phyloP scores from a whole-genome alignment of 2,113 vertebrate species.

The Struthio camelus region DNA sequence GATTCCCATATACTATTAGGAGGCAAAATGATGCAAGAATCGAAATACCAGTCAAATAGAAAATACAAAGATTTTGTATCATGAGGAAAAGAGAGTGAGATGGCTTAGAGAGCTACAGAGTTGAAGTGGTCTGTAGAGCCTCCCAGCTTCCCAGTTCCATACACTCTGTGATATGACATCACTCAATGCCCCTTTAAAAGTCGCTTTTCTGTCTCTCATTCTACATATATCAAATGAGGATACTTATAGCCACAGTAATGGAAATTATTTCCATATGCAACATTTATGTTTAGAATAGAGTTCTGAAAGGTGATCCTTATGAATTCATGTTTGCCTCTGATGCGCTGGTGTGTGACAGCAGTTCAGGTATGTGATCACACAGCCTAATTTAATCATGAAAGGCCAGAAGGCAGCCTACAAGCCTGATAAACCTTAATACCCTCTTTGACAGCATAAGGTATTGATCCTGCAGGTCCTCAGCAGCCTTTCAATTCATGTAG shows the following conservation, averaged over 20 bases:
- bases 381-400: not conserved
- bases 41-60: not conserved
- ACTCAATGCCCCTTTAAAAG: not conserved
- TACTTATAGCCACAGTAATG: not conserved
- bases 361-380: not conserved
- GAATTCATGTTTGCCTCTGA: not conserved
- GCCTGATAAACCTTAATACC: not conserved
- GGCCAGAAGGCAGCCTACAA: not conserved
- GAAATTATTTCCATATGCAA: not conserved
- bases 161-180: not conserved
- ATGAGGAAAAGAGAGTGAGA: not conserved
- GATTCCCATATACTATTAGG: not conserved
- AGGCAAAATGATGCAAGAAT: not conserved
- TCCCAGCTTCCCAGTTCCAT: not conserved
- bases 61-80: not conserved
- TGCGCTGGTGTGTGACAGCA: not conserved
- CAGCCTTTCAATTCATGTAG: not conserved
- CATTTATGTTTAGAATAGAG: not conserved
- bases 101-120: not conserved
- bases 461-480: not conserved
- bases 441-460: not conserved
- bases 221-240: not conserved
- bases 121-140: not conserved
- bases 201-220: not conserved
- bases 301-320: not conserved